Evolutionary conservation across 2,888 invertebrate species (phyloP), one percentile per base, ranked within the genome.

Genomic region (Carcina quercana): DNA sequence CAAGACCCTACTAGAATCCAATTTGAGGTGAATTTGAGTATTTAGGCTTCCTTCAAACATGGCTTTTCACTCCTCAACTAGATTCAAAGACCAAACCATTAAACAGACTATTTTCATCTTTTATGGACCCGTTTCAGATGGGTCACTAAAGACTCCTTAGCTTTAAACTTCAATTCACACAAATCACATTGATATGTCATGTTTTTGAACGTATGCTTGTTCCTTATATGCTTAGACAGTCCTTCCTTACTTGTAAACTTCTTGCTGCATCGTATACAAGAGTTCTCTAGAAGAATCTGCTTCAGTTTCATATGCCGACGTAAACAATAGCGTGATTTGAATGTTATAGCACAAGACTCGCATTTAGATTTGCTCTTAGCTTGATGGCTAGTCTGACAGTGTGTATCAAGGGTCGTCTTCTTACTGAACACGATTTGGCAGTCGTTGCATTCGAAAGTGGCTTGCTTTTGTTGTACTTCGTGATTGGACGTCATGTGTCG

Each of bases 401-500:
- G 82, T 0, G 65, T 25, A 25, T 83, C 82, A 2, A 82, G 35
- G 15, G 61, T 74, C 1, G 39, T 51, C 35, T 83, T 83, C 39
- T 68, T 78, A 0, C 53, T 60, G 30, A 83, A 83, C 2, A 79
- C 65, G 1, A 78, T 60, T 25, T 75, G 72, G 37, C 83, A 83
- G 1, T 80, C 74, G 33, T 82, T 68, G 34, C 83, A 83, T 28
- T 79, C 63, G 33, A 57, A 82, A 0, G 69, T 75, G 0, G 74
- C 79, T 17, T 70, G 47, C 21, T 64, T 59, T 36, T 80, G 79
- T 44, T 80, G 75, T 0, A 54, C 14, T 36, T 75, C 68, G 45
- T 83, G 82, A 33, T 80, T 82, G 0, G 80, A 61, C 35, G 69
- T 70, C 80, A 83, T 80, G 48, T 83, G 82, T 42, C 79, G 76